These are phyloP conservation scores for Turritopsis dohrnii DNA, from an alignment of 30 jellyfish, hydroid and myxozoan species.

Conservation along the genomic window DNA sequence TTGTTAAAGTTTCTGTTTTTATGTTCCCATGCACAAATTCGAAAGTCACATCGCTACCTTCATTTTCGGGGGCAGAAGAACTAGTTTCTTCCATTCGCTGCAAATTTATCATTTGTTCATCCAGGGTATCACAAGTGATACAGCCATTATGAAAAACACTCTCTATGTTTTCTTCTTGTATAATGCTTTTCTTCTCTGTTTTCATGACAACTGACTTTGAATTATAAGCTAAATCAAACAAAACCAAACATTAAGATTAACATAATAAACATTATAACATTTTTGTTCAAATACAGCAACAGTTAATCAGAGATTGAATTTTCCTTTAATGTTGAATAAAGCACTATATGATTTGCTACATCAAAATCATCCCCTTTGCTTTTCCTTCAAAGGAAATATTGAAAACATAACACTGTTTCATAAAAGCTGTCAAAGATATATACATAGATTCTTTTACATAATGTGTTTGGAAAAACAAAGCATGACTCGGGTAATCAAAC, in stretches of 20 bases:
- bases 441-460: not conserved
- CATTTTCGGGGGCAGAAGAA: not conserved
- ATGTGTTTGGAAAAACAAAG: not conserved
- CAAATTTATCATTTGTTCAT: not conserved
- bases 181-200: not conserved
- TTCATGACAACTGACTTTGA: not conserved
- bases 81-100: not conserved
- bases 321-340: not conserved
- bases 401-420: not conserved
- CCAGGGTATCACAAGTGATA: not conserved
- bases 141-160: not conserved
- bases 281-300: not conserved
- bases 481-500: not conserved
- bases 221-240: not conserved
- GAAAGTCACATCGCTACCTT: not conserved
- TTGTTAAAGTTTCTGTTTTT: not conserved
- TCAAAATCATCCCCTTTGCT: not conserved
- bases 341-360: not conserved
- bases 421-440: no score
- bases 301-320: not conserved
- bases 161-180: not conserved
- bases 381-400: no score
- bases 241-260: not conserved
- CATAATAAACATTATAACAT: not conserved
- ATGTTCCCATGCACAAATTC: constrained; percentile 1